Percentiles rank a stretch among this genome's conserved stretches.
Evolutionary conservation across 2,888 invertebrate genomes (phyloP).

Genomic region (Sminthurinus aureus): DNA sequence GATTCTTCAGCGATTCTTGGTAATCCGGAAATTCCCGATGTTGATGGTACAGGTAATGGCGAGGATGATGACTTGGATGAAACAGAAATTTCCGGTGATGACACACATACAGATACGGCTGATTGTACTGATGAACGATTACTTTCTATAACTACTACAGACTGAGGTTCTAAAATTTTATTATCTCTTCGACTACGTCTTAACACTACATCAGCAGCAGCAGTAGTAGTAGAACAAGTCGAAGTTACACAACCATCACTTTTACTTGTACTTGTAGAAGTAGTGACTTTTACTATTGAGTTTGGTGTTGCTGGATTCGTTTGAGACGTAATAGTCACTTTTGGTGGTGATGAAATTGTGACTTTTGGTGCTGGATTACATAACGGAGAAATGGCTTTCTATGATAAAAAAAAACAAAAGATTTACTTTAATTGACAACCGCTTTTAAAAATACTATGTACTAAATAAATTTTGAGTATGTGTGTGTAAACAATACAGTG

Average conservation of each 20-base stretch:
- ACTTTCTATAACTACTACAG: neutral
- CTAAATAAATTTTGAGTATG: no score
- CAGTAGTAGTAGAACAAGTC: slow-evolving; percentile 14
- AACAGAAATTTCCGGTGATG: slow-evolving; percentile 41
- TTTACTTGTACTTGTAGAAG: neutral
- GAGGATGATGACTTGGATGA: neutral
- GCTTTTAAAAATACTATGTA: no score
- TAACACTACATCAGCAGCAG: slow-evolving; percentile 45
- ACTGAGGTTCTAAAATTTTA: slow-evolving; percentile 27
- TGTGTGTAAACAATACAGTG: no score
- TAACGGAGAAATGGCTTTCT: slow-evolving; percentile 66
- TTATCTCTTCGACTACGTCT: slow-evolving; percentile 53
- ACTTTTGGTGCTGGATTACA: slow-evolving; percentile 63
- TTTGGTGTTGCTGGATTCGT: slow-evolving; percentile 45
- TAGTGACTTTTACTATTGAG: slow-evolving; percentile 32
- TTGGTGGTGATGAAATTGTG: slow-evolving; percentile 63
- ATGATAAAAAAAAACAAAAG: no score
- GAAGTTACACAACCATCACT: neutral
- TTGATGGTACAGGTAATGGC: slow-evolving; percentile 24
- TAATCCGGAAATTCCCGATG: slow-evolving; percentile 63
- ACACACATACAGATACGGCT: slow-evolving; percentile 26
- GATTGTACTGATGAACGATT: slow-evolving; percentile 22
- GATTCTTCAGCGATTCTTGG: slow-evolving; percentile 88
- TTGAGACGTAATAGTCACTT: slow-evolving; percentile 64
- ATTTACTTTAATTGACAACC: no score